Evolutionary conservation across 2,888 invertebrate genomes (phyloP), one percentile per base, ranked within the genome.

Genomic region (Andrena haemorrhoa): DNA sequence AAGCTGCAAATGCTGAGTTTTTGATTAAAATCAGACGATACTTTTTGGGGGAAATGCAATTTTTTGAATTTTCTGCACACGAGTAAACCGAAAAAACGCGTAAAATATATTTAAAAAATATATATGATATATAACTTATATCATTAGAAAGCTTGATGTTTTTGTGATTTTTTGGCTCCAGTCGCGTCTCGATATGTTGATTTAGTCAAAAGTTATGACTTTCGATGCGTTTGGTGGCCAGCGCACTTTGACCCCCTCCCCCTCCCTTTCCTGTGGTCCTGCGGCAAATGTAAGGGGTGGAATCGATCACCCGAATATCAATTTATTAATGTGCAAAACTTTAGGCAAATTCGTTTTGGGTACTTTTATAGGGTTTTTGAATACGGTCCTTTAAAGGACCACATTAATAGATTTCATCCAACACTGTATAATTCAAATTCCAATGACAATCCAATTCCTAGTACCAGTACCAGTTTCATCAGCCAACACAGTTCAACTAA

Each of bases 141-240:
- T 49, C 49, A 49, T n/a, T 49, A 49, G 49, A n/a, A 49, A 49
- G 49, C 49, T 49, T 49, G 49, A 49, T 49, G 12, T 6, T 49
- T n/a, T 49, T 49, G 49, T 49, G 49, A 49, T 49, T 49, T 35
- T 49, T 49, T 49, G 49, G 49, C 49, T 12, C 6, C 49, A 49
- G 49, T 49, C 49, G 49, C 49, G 49, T 49, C n/a, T 49, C 49
- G 49, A 49, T 49, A 49, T 49, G 49, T 49, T 49, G 49, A 49
- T n/a, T n/a, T n/a, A 49, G 49, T 49, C 49, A 49, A 49, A 49
- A n/a, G 49, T 49, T n/a, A 49, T 49, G 49, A n/a, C n/a, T n/a
- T 49, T 49, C 49, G 49, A 49, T 49, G n/a, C n/a, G 49, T 49
- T 49, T 49, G 49, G 5, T 49, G n/a, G n/a, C 12, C n/a, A 16